These are phyloP conservation scores for Oostethus manadensis DNA, from an alignment of 2,113 vertebrate species.

Conservation along the genomic window DNA sequence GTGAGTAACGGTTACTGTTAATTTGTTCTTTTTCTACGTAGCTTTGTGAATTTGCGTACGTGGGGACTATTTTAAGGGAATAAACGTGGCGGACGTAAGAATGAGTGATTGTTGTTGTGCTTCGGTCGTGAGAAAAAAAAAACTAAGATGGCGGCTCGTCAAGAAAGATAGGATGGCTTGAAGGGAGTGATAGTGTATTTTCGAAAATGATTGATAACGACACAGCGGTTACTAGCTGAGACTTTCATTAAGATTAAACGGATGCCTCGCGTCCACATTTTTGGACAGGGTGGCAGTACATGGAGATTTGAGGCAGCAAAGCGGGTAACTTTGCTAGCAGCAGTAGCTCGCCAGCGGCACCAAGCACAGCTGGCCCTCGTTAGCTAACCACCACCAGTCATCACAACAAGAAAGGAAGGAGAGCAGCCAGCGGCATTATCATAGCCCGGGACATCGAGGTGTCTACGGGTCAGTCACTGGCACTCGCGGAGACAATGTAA, in stretches of 20 bases:
- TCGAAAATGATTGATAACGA: constrained; percentile 52
- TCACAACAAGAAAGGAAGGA: constrained; percentile 60
- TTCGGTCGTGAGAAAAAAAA: constrained; percentile 66
- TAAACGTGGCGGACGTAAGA: constrained; percentile 38
- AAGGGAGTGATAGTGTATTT: constrained; percentile 52
- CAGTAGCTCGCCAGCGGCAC: constrained; percentile 52
- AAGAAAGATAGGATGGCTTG: constrained; percentile 71
- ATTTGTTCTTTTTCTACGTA: neutral
- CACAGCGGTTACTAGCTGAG: constrained; percentile 31
- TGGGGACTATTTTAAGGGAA: constrained; percentile 57
- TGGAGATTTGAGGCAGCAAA: constrained; percentile 47
- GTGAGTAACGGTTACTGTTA: too few species aligned
- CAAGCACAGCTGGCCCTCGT: constrained; percentile 59
- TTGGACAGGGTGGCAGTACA: constrained; percentile 18
- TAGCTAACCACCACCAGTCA: constrained; percentile 48
- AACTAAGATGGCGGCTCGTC: constrained; percentile 77
- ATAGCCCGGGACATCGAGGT: constrained; percentile 62
- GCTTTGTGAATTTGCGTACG: constrained; percentile 23
- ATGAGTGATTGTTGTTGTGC: constrained; percentile 54
- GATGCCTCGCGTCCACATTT: constrained; percentile 12
- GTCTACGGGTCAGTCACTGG: constrained; percentile 61
- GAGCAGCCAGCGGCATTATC: constrained; percentile 41
- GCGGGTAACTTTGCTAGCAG: constrained; percentile 55
- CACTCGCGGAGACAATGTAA: constrained; percentile 4
- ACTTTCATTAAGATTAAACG: constrained; percentile 20